These are phyloP conservation scores for Ariolimax columbianus DNA, from an alignment of 2,888 invertebrate species.

Conservation along the genomic window DNA sequence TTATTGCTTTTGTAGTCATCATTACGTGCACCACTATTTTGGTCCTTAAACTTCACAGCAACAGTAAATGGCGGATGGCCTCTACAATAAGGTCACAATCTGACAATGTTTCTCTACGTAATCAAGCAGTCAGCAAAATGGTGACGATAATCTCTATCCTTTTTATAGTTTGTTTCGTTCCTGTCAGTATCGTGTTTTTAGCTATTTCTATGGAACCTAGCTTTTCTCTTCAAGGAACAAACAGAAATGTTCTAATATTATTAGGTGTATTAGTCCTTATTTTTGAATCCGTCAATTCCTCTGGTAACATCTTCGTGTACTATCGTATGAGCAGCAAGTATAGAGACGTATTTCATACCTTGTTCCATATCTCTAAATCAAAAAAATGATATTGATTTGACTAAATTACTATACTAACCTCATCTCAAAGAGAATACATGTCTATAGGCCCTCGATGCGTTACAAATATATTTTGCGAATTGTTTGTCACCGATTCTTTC, in stretches of 20 bases:
- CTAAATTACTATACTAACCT: no score
- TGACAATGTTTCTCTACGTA: neutral
- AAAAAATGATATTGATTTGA: no score
- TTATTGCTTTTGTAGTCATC: neutral
- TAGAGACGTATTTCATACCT: no score
- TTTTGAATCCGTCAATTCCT: neutral
- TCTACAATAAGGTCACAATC: neutral
- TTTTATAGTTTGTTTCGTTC: neutral
- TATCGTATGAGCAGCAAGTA: no score
- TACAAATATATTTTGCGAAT: no score
- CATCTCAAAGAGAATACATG: no score
- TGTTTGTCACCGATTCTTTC: no score
- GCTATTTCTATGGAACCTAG: neutral
- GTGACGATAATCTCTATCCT: neutral
- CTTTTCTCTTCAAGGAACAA: neutral
- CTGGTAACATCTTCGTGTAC: neutral
- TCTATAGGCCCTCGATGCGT: no score
- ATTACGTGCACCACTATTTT: no score
- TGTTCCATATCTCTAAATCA: no score
- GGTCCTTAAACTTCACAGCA: neutral
- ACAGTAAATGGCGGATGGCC: neutral
- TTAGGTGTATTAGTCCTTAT: neutral
- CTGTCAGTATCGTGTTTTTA: neutral
- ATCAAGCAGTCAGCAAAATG: neutral
- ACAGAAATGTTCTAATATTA: neutral